These are phyloP conservation scores for Bambusicola thoracicus DNA, from an alignment of 2,113 vertebrate species.

Conservation along the genomic window DNA sequence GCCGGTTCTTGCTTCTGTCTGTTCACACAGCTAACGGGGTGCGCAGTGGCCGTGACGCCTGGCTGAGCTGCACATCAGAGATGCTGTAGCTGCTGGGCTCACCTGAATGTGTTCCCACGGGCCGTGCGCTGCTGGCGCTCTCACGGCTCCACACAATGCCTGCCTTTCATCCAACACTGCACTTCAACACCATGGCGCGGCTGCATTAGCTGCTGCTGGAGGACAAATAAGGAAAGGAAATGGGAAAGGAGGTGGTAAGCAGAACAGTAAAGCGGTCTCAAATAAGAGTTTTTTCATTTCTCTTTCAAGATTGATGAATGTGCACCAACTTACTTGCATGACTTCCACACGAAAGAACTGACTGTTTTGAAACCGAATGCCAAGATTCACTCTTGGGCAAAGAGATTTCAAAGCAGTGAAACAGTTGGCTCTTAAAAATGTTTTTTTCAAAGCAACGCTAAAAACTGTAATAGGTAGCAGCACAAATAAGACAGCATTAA, in stretches of 20 bases:
- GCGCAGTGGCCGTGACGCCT: no score
- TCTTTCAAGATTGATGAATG: not conserved
- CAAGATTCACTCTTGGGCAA: conserved; percentile 15
- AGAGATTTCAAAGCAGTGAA: conserved; percentile 28
- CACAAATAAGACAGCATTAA: not conserved
- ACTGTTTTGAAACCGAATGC: conserved; percentile 1
- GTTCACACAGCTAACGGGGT: not conserved
- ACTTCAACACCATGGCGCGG: not conserved
- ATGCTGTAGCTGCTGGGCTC: not conserved
- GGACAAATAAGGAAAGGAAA: not conserved
- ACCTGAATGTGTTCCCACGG: not conserved
- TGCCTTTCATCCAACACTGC: not conserved
- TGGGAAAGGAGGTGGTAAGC: rapidly evolving
- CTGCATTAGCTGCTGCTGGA: not conserved
- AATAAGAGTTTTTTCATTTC: not conserved
- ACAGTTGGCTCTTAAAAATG: not conserved
- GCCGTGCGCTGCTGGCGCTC: not conserved
- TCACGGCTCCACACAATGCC: not conserved
- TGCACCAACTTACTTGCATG: not conserved
- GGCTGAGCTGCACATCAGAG: not conserved
- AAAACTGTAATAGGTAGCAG: not conserved
- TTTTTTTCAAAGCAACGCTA: not conserved
- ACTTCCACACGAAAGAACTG: not conserved
- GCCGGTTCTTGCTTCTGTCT: conserved; percentile 16
- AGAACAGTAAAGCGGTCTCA: not conserved